Evolutionary conservation across 1,140 invertebrate genomes (phyloP), one percentile per base, ranked within the genome.

Genomic region (Dendrolimus punctatus): DNA sequence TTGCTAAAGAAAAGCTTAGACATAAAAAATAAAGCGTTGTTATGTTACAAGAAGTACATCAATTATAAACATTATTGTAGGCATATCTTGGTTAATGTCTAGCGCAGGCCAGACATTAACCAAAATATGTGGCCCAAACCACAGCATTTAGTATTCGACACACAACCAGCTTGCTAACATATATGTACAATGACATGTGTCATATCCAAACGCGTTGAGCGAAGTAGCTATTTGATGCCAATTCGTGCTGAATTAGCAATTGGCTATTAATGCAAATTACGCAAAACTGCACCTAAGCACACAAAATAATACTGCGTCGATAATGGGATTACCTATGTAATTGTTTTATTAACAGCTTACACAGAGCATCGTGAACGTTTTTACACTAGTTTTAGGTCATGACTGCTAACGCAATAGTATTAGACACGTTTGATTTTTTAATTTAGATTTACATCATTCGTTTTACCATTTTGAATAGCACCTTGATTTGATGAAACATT

Each of bases 251-350:
- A 82, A 76, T 81, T 52, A 50, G 54, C 70, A 77, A 80, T 77
- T 56, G 64, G 43, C 51, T 70, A 69, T 77, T 77, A 73, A 79
- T 80, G 69, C 65, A 71, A 77, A 80, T 77, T 67, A 54, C 62
- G 50, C 44, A 56, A 56, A 68, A 69, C 71, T 67, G 61, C 51
- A 73, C 68, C 36, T 62, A 64, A 57, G 66, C 57, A 68, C 62
- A 54, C 53, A 44, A 46, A 41, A 49, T 49, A 38, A 44, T 54
- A 6, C 46, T 49, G 45, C 37, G 8, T 6, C 39, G 39, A 37
- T 9, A 39, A 49, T 38, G 37, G 48, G 47, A 58, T 56, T 40
- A 56, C 42, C 51, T 51, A 59, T 49, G 46, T 50, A 62, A 42
- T 55, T 57, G 49, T 36, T 43, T 49, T 53, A 42, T 39, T 54